Evolutionary conservation across 2,888 invertebrate species (phyloP), one percentile per base, ranked within the genome.

Genomic region (Lymantria dispar): DNA sequence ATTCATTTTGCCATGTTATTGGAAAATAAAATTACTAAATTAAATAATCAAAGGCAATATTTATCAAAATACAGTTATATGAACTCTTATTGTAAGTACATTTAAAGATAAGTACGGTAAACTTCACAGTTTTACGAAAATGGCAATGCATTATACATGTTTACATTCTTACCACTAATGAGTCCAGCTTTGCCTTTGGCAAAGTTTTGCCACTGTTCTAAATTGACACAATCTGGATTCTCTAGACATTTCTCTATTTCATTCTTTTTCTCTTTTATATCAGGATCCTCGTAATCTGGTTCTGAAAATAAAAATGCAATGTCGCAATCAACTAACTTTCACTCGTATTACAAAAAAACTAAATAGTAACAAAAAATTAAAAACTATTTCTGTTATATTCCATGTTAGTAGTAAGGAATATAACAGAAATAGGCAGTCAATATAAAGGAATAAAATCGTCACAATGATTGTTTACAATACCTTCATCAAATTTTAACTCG

Each of bases 401-500:
- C 8, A 48, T 40, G n/a, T 42, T 13, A 10, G 3, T 47, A 13
- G 40, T 58, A 37, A 48, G 30, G 31, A 41, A 37, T 51, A 41
- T 33, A 51, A 41, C 30, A 54, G 46, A 43, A 58, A 64, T 56
- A 33, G 10, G 48, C 48, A 33, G 1, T 33, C 49, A 48, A 49
- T 39, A 60, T 57, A 46, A 30, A 68, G 64, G 56, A 70, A 70
- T 73, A 43, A 69, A 70, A 70, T 65, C 55, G 57, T 60, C 43
- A 12, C 14, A 60, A 42, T 58, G 62, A 64, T 67, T 87, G 85
- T 87, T 85, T 87, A 87, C 81, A 81, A 79, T 93, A 95, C 95
- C 93, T 91, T 93, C 92, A 80, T 95, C 95, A 78, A 95, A 95
- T 85, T 93, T 94, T 65, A 95, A 84, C 83, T 95, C 94, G 38